Evolutionary conservation across 2,888 invertebrate genomes (phyloP).

Genomic region (Pheosia tremula): DNA sequence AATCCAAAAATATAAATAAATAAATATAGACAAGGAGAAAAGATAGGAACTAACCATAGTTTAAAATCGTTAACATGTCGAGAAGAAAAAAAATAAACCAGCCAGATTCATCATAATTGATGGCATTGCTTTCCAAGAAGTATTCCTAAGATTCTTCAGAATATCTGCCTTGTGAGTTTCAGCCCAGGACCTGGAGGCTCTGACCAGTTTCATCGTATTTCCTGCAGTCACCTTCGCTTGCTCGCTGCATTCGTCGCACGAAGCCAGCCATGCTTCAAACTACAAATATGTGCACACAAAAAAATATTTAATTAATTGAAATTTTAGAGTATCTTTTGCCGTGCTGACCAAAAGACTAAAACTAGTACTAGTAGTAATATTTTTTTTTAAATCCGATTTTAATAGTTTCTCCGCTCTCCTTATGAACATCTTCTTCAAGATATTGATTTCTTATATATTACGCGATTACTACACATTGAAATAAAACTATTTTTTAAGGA

Average conservation of each 20-base stretch:
- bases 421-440: too few species aligned
- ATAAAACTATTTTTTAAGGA: too few species aligned
- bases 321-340: too few species aligned
- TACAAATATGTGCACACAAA: slow-evolving; percentile 33
- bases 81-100: slow-evolving; percentile 19
- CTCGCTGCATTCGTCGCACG: slow-evolving; percentile 56
- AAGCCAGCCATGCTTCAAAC: slow-evolving; percentile 63
- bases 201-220: slow-evolving; percentile 42
- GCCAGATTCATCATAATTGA: slow-evolving; percentile 40
- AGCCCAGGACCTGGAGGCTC: slow-evolving; percentile 55
- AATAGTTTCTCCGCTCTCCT: too few species aligned
- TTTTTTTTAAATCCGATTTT: too few species aligned
- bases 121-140: slow-evolving; percentile 39
- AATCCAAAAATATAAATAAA: slow-evolving; percentile 1
- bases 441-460: too few species aligned
- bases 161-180: slow-evolving; percentile 56
- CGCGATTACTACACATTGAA: too few species aligned
- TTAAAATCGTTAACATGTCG: slow-evolving; percentile 12
- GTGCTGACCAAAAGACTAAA: too few species aligned
- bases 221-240: slow-evolving; percentile 44
- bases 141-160: slow-evolving; percentile 45
- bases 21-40: slow-evolving; percentile 2
- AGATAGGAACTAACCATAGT: neutral
- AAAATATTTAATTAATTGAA: too few species aligned
- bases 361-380: too few species aligned